Percentiles rank a stretch among this genome's conserved stretches.
Conservation (phyloP, 2,113 vertebrate genomes). For the Lanius ludovicianus region DNA sequence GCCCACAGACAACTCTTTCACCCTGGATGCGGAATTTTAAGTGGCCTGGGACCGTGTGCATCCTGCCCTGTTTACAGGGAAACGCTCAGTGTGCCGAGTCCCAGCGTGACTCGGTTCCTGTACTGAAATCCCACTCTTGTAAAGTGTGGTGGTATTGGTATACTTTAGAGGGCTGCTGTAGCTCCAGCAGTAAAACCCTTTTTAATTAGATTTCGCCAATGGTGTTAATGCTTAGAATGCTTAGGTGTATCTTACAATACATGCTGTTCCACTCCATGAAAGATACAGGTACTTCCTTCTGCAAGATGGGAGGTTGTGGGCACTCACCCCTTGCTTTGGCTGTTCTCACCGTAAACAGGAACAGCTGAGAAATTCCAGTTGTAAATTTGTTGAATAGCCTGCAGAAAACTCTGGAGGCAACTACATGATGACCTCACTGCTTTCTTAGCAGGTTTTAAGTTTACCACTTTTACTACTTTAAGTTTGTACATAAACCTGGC, state of each 20-base stretch:
- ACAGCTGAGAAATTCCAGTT: not conserved
- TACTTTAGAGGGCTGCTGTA: not conserved
- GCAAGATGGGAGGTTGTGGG: not conserved
- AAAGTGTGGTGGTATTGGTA: not conserved
- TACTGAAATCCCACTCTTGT: not conserved
- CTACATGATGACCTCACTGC: conserved; percentile 17
- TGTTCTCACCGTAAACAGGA: not conserved
- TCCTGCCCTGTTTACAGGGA: not conserved
- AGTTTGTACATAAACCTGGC: conserved; percentile 69
- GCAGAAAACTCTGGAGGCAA: not conserved
- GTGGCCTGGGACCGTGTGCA: not conserved
- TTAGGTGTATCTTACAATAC: not conserved
- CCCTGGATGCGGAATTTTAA: conserved; percentile 93
- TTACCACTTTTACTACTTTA: conserved; percentile 63
- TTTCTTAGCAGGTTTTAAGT: conserved; percentile 57
- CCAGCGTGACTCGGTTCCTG: not conserved
- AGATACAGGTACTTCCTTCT: not conserved
- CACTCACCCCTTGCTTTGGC: not conserved
- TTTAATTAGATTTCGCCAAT: not conserved
- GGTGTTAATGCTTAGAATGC: not conserved
- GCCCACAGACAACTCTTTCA: conserved; percentile 87
- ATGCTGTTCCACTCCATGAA: not conserved
- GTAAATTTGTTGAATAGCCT: not conserved
- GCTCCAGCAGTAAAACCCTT: conserved; percentile 12
- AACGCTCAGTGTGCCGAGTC: not conserved